phyloP scores from a whole-genome alignment of 2,797 vertebrate genomes.

The Erithacus rubecula region DNA sequence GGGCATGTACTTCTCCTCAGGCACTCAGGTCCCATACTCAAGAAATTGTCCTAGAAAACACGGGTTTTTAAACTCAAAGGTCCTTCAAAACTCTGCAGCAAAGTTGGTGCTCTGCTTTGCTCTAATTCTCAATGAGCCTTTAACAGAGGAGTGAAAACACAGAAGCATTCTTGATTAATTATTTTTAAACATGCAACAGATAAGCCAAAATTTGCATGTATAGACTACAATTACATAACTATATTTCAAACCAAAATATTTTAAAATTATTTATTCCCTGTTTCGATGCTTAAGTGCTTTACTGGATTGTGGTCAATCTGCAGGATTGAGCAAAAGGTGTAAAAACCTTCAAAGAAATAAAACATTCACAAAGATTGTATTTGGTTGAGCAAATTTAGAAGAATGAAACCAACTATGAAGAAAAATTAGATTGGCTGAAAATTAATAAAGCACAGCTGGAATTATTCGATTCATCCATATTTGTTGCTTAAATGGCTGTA shows the following conservation, averaged over 20 bases:
- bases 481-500: constrained; percentile 64
- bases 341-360: constrained; percentile 35
- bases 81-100: not conserved
- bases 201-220: not conserved
- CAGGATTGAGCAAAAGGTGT: not conserved
- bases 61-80: not conserved
- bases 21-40: not conserved
- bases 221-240: constrained; percentile 29
- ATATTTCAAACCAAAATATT: constrained; percentile 35
- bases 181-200: not conserved
- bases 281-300: constrained; percentile 3
- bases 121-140: not conserved
- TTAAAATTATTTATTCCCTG: constrained; percentile 25
- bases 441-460: constrained; percentile 72
- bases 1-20: not conserved
- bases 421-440: constrained; percentile 64
- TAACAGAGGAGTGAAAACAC: not conserved
- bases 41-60: not conserved
- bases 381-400: constrained; percentile 39
- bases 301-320: not conserved
- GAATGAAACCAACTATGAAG: constrained; percentile 55
- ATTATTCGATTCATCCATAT: constrained; percentile 54
- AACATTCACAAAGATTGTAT: constrained; percentile 1
- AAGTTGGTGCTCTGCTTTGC: not conserved
- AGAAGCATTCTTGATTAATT: not conserved